phyloP scores from a whole-genome alignment of 2,888 invertebrate genomes.

The Nephrotoma flavescens region DNA sequence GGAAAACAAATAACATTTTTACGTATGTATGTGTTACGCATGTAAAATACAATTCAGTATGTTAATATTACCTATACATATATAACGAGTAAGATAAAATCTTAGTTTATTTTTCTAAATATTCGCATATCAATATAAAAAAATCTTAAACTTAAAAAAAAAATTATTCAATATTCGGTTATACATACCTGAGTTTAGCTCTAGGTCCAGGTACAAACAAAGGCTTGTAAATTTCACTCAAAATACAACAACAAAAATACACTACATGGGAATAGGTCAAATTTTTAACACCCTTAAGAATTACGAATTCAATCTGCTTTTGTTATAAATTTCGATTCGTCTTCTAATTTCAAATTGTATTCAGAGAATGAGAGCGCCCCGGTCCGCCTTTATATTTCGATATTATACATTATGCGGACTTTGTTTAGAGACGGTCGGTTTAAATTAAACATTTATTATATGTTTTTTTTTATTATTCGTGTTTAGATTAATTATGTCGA shows the following conservation, averaged over 20 bases:
- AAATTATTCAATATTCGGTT: neutral
- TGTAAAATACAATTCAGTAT: neutral
- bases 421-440: neutral
- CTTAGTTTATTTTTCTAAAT: neutral
- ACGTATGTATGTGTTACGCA: neutral
- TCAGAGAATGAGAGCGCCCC: neutral
- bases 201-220: neutral
- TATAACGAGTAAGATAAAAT: neutral
- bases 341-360: neutral
- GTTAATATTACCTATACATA: neutral
- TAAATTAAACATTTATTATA: neutral
- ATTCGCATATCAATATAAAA: neutral
- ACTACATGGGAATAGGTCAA: neutral
- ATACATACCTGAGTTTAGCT: neutral
- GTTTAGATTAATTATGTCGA: neutral
- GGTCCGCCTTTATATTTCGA: neutral
- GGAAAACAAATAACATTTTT: neutral
- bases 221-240: neutral
- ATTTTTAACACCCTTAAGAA: neutral
- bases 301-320: neutral
- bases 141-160: neutral
- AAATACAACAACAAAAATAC: too few relatives aligned
- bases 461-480: neutral
- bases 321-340: neutral
- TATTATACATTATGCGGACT: neutral